Conservation (phyloP, 2,888 invertebrate species). For the Tetanocera ferruginea region DNA sequence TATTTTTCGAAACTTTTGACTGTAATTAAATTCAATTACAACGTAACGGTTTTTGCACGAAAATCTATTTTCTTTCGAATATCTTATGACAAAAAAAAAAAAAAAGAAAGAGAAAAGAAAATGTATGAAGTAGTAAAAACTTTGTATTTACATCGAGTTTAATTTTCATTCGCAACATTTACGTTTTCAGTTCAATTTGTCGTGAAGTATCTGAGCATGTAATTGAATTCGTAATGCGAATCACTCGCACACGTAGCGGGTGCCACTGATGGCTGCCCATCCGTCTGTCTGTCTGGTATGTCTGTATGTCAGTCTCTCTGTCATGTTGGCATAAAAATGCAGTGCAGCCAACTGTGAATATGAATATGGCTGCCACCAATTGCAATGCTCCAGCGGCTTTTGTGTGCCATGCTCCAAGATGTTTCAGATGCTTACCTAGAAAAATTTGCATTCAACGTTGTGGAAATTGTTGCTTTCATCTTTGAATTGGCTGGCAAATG, state of each 20-base stretch:
- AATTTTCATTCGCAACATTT: constrained; percentile 9
- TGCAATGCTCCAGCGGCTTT: constrained; percentile 22
- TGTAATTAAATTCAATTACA: too few relatives aligned
- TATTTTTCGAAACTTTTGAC: too few relatives aligned
- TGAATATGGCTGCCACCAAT: constrained; percentile 32
- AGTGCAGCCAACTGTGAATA: constrained; percentile 46
- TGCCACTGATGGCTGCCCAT: background rate
- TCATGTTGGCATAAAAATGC: constrained; percentile 45
- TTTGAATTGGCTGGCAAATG: background rate
- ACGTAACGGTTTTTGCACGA: too few relatives aligned
- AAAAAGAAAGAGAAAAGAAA: background rate
- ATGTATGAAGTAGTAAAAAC: background rate
- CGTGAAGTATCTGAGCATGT: constrained; percentile 65
- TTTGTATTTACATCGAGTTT: background rate
- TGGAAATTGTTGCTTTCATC: background rate
- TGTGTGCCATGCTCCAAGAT: background rate
- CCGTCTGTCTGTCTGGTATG: constrained; percentile 20
- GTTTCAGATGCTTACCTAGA: background rate
- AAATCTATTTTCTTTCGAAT: too few relatives aligned
- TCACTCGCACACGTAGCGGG: constrained; percentile 55
- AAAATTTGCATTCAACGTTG: background rate
- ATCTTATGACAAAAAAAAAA: background rate
- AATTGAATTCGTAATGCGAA: constrained; percentile 67
- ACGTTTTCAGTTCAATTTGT: constrained; percentile 34
- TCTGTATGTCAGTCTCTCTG: constrained; percentile 9